These are phyloP conservation scores for Junonia oenone DNA, from an alignment of 2,888 invertebrate species.

Conservation along the genomic window DNA sequence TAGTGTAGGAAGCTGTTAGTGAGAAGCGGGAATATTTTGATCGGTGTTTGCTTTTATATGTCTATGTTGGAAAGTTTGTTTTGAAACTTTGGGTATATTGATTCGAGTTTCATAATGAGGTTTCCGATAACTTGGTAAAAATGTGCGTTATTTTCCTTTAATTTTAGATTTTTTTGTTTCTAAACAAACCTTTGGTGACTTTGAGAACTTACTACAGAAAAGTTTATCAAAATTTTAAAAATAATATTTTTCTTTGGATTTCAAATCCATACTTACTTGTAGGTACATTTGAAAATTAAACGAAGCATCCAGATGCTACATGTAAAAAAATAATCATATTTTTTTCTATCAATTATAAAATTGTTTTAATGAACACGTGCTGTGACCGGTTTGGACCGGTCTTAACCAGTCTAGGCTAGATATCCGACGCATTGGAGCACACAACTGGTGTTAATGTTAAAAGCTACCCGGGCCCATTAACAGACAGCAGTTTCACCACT, in stretches of 20 bases:
- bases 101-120: neutral
- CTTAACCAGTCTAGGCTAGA: slow-evolving; percentile 1
- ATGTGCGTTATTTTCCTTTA: neutral
- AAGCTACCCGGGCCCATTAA: slow-evolving; percentile 1
- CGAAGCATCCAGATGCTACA: neutral
- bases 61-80: neutral
- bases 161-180: no score
- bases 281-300: no score
- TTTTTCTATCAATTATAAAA: neutral
- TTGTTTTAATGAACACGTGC: neutral
- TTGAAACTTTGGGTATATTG: neutral
- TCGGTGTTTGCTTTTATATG: neutral
- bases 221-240: no score
- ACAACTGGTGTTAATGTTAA: neutral
- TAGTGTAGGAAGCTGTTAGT: neutral
- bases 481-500: slow-evolving; percentile 13
- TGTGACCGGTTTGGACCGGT: neutral
- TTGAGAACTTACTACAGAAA: no score
- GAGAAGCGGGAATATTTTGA: neutral
- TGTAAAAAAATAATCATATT: neutral
- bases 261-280: no score
- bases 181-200: no score
- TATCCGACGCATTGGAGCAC: neutral
- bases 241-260: no score
- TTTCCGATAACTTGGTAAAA: neutral